These are phyloP conservation scores for Pseudococcus viburni DNA, from an alignment of 2,888 invertebrate genomes.

Conservation along the genomic window DNA sequence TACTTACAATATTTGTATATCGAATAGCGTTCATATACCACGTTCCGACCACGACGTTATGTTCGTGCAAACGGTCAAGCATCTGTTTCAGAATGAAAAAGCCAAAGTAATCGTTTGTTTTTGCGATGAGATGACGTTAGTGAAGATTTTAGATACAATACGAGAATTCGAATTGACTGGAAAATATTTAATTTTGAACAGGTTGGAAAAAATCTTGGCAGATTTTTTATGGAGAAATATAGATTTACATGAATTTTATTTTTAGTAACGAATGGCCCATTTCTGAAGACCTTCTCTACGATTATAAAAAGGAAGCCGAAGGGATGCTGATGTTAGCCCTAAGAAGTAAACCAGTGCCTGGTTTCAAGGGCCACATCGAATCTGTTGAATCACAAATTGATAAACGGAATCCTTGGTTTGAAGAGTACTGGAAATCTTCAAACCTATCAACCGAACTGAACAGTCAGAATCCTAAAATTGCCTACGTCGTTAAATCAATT, in stretches of 20 bases:
- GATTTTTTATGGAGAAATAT: not conserved
- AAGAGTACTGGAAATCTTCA: slow-evolving; percentile 80
- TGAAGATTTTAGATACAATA: slow-evolving; percentile 77
- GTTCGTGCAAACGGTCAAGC: not conserved
- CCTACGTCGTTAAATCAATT: slow-evolving; percentile 84
- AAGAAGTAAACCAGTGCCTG: slow-evolving; percentile 78
- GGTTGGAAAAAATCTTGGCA: slow-evolving; percentile 68
- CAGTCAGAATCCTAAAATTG: slow-evolving; percentile 83
- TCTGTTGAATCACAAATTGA: slow-evolving; percentile 71
- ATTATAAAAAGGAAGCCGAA: slow-evolving; percentile 78
- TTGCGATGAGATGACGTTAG: slow-evolving; percentile 83
- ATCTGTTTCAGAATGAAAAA: slow-evolving; percentile 70
- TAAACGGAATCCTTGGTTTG: slow-evolving; percentile 83
- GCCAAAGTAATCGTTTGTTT: slow-evolving; percentile 82
- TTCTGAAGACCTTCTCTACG: slow-evolving; percentile 80
- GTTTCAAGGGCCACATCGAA: slow-evolving; percentile 81
- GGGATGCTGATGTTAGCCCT: slow-evolving; percentile 83
- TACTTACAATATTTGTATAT: not conserved
- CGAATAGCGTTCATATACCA: not conserved
- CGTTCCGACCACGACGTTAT: not conserved
- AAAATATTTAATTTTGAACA: slow-evolving; percentile 79
- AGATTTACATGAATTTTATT: slow-evolving; percentile 63
- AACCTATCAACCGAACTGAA: slow-evolving; percentile 71
- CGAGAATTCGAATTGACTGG: slow-evolving; percentile 75
- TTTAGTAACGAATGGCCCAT: slow-evolving; percentile 84